phyloP scores from a whole-genome alignment of 1,140 invertebrate species.

The Trichogramma pretiosum region DNA sequence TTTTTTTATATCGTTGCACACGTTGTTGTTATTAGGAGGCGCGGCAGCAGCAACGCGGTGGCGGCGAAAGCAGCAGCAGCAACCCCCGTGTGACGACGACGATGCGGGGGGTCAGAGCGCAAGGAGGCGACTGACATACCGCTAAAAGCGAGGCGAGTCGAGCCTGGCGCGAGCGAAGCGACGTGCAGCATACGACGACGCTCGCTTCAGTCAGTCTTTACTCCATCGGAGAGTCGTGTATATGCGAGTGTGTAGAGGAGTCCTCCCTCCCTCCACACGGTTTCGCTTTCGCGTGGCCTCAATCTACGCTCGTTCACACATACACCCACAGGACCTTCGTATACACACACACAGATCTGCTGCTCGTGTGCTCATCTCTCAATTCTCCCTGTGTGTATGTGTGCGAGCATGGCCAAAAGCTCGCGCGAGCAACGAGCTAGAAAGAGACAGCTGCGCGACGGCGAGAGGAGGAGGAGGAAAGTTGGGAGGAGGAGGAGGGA shows the following conservation, averaged over 20 bases:
- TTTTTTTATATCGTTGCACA: background rate
- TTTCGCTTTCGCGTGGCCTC: too few species aligned
- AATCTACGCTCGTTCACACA: too few species aligned
- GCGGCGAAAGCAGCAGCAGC: background rate
- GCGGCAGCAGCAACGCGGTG: background rate
- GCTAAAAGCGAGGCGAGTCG: background rate
- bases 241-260: too few species aligned
- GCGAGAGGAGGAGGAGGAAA: slow-evolving; percentile 24
- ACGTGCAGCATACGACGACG: too few species aligned
- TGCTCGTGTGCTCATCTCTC: background rate
- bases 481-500: too few species aligned
- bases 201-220: too few species aligned
- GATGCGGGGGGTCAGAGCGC: background rate
- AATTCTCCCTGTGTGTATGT: background rate
- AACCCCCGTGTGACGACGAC: background rate
- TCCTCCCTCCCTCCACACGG: too few species aligned
- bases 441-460: too few species aligned
- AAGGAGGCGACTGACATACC: background rate
- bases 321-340: background rate
- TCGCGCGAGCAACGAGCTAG: slow-evolving; percentile 2
- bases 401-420: background rate
- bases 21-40: background rate
- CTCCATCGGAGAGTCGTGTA: too few species aligned
- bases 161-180: background rate
- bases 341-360: background rate